Evolutionary conservation across 92 coral and sea anemone species (phyloP).

Genomic region (Montipora capitata): DNA sequence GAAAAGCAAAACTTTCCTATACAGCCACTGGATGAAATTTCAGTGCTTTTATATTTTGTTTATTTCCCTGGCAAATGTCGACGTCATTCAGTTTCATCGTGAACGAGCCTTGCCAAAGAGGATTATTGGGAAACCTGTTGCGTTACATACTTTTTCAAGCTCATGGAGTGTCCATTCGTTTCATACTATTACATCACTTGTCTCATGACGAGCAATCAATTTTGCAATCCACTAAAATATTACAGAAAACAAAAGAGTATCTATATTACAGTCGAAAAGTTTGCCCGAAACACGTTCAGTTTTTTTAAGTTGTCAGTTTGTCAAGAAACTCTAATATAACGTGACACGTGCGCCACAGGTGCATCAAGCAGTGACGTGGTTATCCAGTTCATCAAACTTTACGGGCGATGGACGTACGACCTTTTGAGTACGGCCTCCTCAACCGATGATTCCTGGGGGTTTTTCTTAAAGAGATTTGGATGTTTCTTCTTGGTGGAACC

Average conservation of each 20-base stretch:
- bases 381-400: conserved; percentile 18
- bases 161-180: too few species aligned
- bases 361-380: conserved; percentile 10
- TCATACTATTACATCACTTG: not conserved
- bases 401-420: conserved; percentile 57
- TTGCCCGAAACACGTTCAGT: not conserved
- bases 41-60: not conserved
- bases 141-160: too few species aligned
- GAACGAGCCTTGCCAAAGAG: too few species aligned
- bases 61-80: not conserved
- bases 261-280: not conserved
- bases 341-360: not conserved
- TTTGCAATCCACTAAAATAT: not conserved
- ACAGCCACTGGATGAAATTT: not conserved
- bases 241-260: not conserved
- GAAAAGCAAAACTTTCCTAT: not conserved
- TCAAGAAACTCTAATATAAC: not conserved
- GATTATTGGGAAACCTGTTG: too few species aligned
- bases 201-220: not conserved
- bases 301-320: not conserved
- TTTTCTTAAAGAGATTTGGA: not conserved
- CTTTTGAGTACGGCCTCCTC: conserved; percentile 96
- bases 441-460: conserved; percentile 73
- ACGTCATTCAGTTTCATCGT: not conserved
- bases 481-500: conserved; percentile 2